A percentile compares a stretch with the other conserved stretches of the same genome.
phyloP scores from a whole-genome alignment of 2,113 vertebrate genomes.

The Oreochromis tanganicae region DNA sequence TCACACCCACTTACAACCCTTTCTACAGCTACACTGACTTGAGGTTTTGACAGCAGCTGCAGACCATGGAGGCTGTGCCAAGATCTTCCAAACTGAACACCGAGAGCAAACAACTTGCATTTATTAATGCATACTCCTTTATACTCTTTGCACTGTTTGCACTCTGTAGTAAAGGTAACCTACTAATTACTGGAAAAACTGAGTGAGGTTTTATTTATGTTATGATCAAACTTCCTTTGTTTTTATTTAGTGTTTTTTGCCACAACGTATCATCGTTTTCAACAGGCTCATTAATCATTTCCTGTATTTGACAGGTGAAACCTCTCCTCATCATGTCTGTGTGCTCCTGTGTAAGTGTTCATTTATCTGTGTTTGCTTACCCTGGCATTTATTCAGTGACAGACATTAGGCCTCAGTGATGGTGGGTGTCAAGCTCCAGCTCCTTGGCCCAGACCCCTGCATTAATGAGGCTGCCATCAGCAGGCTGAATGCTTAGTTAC shows the following conservation, averaged over 20 bases:
- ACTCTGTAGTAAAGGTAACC: neutral
- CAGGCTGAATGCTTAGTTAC: slow-evolving; percentile 52
- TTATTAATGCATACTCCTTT: neutral
- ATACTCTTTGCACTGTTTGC: neutral
- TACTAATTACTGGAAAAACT: neutral
- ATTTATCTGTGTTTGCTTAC: slow-evolving; percentile 50
- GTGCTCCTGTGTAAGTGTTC: slow-evolving; percentile 9
- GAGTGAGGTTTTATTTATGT: neutral
- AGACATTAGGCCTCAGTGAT: slow-evolving; percentile 49
- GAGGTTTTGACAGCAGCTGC: slow-evolving; percentile 16
- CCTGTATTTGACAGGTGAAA: slow-evolving; percentile 44
- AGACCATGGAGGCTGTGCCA: neutral
- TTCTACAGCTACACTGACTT: neutral
- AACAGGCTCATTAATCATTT: slow-evolving; percentile 49
- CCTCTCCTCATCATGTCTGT: slow-evolving; percentile 32
- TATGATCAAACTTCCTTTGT: neutral
- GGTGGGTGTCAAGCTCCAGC: slow-evolving; percentile 50
- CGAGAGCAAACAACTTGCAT: neutral
- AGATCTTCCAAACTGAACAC: neutral
- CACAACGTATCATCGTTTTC: neutral
- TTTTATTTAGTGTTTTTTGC: neutral
- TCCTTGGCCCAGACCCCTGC: slow-evolving; percentile 59
- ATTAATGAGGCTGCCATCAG: slow-evolving; percentile 67
- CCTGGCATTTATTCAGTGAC: slow-evolving; percentile 52
- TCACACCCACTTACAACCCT: slow-evolving; percentile 8